Evolutionary conservation across 2,113 vertebrate species (phyloP).

Genomic region (Epinephelus cyanopodus): DNA sequence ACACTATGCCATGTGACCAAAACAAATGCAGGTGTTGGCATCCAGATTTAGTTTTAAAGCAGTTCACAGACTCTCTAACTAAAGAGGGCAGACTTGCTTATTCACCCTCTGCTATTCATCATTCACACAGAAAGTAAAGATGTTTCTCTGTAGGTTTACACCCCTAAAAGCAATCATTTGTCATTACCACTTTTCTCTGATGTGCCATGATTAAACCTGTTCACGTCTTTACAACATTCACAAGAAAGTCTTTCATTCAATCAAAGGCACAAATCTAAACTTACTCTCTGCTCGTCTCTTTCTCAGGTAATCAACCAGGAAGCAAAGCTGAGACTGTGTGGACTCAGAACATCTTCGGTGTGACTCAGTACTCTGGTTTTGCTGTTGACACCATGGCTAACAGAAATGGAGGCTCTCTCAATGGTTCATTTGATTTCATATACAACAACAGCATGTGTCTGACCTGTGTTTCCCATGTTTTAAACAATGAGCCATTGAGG

Average conservation of each 20-base stretch:
- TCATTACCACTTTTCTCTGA: background rate
- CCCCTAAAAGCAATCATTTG: background rate
- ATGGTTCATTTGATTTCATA: slow-evolving; percentile 11
- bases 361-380: slow-evolving; percentile 11
- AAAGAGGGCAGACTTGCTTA: background rate
- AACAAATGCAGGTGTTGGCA: background rate
- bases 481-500: slow-evolving; percentile 18
- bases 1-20: background rate
- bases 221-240: background rate
- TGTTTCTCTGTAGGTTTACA: background rate
- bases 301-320: background rate
- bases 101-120: slow-evolving; percentile 19
- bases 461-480: slow-evolving; percentile 3
- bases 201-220: background rate
- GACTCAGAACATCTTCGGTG: background rate
- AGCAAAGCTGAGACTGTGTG: background rate
- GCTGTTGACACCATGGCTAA: slow-evolving; percentile 7
- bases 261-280: background rate
- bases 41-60: slow-evolving; percentile 3
- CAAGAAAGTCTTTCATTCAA: background rate
- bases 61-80: background rate
- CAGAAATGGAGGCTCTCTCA: slow-evolving; percentile 9
- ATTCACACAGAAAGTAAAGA: slow-evolving; percentile 11
- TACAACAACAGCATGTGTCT: slow-evolving; percentile 16
- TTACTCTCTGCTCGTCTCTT: background rate